Evolutionary conservation across 2,113 vertebrate species (phyloP).

Genomic region (Pluvianellus socialis): DNA sequence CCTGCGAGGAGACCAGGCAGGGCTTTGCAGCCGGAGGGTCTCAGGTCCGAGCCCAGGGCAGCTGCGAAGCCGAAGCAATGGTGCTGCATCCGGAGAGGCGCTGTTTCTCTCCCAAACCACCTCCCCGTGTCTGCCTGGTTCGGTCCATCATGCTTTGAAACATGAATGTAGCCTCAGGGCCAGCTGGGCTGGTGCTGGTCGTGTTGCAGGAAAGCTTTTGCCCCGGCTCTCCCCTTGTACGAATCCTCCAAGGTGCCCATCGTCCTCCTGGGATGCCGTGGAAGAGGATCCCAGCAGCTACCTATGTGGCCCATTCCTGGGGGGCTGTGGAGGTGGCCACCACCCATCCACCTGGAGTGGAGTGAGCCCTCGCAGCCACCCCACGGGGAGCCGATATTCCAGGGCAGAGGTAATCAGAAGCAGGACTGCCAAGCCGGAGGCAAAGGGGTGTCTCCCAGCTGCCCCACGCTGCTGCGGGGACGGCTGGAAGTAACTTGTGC

Average conservation of each 20-base stretch:
- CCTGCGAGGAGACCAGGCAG: neutral
- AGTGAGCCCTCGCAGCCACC: neutral
- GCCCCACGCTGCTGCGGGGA: neutral
- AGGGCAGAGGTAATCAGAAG: neutral
- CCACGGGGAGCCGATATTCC: neutral
- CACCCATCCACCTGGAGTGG: neutral
- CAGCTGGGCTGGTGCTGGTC: neutral
- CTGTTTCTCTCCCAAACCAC: no score
- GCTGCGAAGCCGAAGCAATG: no score
- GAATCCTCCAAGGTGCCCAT: neutral
- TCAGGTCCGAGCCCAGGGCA: accelerated
- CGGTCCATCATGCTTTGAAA: neutral
- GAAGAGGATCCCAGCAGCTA: neutral
- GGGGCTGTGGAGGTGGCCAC: neutral
- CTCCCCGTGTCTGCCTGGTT: no score
- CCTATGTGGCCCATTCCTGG: neutral
- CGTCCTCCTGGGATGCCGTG: accelerated
- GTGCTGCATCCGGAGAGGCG: no score
- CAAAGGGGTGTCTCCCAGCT: neutral
- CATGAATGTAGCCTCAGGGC: neutral
- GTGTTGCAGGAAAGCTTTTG: neutral
- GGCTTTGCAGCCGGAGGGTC: neutral
- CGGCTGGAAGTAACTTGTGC: neutral
- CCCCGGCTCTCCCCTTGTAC: neutral
- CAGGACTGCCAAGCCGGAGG: neutral